A percentile compares a stretch with the other conserved stretches of the same genome.
phyloP scores from a whole-genome alignment of 1,140 invertebrate species.

The Manduca sexta region DNA sequence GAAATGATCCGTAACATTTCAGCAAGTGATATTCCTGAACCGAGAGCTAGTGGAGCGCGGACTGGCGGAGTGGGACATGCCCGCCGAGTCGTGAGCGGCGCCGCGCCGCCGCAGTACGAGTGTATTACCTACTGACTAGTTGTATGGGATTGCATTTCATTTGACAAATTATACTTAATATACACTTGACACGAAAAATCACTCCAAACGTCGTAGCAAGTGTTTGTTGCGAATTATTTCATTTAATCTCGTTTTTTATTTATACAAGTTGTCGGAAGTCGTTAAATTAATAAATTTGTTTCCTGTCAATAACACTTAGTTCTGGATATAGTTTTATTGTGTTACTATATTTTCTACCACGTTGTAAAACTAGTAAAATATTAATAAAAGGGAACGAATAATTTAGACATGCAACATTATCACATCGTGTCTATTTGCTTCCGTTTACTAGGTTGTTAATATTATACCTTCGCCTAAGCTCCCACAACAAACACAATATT shows the following conservation, averaged over 20 bases:
- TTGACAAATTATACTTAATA: constrained; percentile 28
- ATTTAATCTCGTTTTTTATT: constrained; percentile 37
- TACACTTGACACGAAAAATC: constrained; percentile 3
- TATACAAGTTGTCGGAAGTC: constrained; percentile 33
- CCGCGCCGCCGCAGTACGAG: constrained; percentile 9
- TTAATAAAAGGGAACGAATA: not conserved
- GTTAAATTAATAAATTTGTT: constrained; percentile 37
- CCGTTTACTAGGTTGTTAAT: not conserved
- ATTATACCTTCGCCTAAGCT: constrained; percentile 1
- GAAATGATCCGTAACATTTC: constrained; percentile 52
- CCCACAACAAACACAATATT: constrained; percentile 29
- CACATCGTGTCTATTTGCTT: not conserved
- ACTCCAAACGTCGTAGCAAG: constrained; percentile 20
- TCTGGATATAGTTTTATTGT: not conserved
- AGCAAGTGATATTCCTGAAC: constrained; percentile 81
- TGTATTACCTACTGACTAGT: constrained; percentile 26
- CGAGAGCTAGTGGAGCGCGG: constrained; percentile 79
- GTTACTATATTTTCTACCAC: too few relatives aligned
- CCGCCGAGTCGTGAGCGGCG: constrained; percentile 54
- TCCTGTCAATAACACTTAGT: constrained; percentile 8
- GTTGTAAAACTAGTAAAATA: not conserved
- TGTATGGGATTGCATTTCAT: constrained; percentile 46
- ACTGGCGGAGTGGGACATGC: constrained; percentile 76
- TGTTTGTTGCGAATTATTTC: not conserved
- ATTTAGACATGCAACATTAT: not conserved